Conservation (phyloP, 2,888 invertebrate genomes). For the Cylloceria caligata region DNA sequence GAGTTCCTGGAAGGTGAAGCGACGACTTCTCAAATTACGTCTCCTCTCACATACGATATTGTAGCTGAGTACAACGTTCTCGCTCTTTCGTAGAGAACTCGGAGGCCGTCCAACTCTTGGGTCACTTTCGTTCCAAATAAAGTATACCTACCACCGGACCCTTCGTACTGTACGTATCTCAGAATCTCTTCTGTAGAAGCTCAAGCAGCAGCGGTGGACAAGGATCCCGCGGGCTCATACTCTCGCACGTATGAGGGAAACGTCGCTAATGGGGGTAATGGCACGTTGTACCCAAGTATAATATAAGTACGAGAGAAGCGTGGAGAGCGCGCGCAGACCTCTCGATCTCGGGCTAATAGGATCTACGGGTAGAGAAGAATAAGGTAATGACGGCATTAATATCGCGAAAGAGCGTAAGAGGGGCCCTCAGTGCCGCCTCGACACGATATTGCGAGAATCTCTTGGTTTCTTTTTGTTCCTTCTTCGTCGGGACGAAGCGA, state of each 20-base stretch:
- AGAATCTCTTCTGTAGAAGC: not conserved
- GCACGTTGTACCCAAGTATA: slow-evolving; percentile 69
- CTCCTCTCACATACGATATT: slow-evolving; percentile 5
- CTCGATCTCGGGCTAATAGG: slow-evolving; percentile 70
- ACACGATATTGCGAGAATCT: slow-evolving; percentile 51
- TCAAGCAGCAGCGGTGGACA: not conserved
- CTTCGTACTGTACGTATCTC: not conserved
- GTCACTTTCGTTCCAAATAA: slow-evolving; percentile 3
- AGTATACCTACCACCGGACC: not conserved
- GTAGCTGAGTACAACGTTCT: slow-evolving; percentile 2
- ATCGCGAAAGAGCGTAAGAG: slow-evolving; percentile 47
- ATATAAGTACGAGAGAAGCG: slow-evolving; percentile 43
- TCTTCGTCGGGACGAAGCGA: slow-evolving; percentile 25
- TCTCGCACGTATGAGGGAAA: slow-evolving; percentile 68
- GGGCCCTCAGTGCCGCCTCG: slow-evolving; percentile 26
- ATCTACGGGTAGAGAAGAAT: slow-evolving; percentile 70
- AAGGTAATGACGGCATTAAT: slow-evolving; percentile 77
- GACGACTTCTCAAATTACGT: slow-evolving; percentile 29
- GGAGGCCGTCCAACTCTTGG: not conserved
- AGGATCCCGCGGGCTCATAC: slow-evolving; percentile 19
- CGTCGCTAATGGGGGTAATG: slow-evolving; percentile 75
- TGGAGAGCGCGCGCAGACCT: slow-evolving; percentile 28
- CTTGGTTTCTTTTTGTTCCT: slow-evolving; percentile 26
- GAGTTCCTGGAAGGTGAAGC: slow-evolving; percentile 30
- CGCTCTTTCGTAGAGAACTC: not conserved